These are phyloP conservation scores for Drosophila sordidula DNA, from an alignment of 2,888 invertebrate species.

Conservation along the genomic window DNA sequence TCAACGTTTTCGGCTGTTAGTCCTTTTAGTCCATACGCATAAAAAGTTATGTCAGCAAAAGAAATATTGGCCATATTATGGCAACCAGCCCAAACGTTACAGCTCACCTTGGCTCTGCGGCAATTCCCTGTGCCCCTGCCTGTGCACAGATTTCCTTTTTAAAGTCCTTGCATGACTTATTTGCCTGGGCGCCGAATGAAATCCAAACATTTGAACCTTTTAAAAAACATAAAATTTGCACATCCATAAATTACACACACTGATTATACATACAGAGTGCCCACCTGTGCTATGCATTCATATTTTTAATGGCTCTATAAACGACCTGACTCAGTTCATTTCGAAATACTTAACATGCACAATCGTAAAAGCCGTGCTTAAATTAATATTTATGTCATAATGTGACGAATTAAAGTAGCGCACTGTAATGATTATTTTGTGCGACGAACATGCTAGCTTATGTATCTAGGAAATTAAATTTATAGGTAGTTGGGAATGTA, in stretches of 20 bases:
- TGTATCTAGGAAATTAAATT: not conserved
- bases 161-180: conserved; percentile 61
- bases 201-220: conserved; percentile 44
- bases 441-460: not conserved
- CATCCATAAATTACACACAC: conserved; percentile 60
- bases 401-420: conserved; percentile 1
- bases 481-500: not conserved
- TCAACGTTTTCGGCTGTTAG: conserved; percentile 33
- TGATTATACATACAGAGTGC: conserved; percentile 16
- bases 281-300: not conserved
- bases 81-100: conserved; percentile 35
- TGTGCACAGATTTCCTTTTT: conserved; percentile 48
- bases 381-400: conserved; percentile 32
- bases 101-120: conserved; percentile 48
- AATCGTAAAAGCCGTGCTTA: conserved; percentile 11
- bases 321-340: conserved; percentile 51
- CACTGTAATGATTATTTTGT: not conserved
- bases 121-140: conserved; percentile 8
- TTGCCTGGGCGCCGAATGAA: conserved; percentile 35
- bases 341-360: conserved; percentile 40
- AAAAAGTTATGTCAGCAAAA: conserved; percentile 76
- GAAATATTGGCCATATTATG: conserved; percentile 75
- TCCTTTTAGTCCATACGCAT: conserved; percentile 58
- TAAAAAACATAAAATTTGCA: conserved; percentile 32
- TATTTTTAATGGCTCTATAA: conserved; percentile 55